Evolutionary conservation across 2,888 invertebrate genomes (phyloP).

Genomic region (Lasius platythorax): DNA sequence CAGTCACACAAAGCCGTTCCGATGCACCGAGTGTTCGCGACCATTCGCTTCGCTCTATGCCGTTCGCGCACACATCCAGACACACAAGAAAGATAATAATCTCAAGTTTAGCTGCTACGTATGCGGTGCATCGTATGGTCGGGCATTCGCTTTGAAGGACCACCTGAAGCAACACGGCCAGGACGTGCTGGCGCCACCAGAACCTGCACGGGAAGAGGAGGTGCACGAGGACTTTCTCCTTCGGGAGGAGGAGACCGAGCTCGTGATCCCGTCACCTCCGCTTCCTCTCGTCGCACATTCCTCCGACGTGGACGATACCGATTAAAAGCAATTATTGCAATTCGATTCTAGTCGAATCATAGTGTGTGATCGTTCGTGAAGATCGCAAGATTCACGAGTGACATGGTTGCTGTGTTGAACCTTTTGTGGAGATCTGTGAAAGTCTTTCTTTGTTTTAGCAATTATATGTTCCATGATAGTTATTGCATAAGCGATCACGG

Average conservation of each 20-base stretch:
- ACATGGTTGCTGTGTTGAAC: not conserved
- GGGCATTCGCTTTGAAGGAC: conserved; percentile 91
- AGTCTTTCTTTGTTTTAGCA: not conserved
- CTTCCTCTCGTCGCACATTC: conserved; percentile 72
- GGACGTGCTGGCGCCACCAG: conserved; percentile 82
- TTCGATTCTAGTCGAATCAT: conserved; percentile 41
- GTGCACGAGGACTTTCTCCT: conserved; percentile 80
- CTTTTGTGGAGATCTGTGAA: not conserved
- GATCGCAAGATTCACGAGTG: not conserved
- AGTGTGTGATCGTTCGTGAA: not conserved
- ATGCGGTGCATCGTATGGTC: conserved; percentile 93
- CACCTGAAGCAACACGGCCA: conserved; percentile 91
- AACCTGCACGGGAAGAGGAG: conserved; percentile 82
- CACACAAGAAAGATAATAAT: conserved; percentile 90
- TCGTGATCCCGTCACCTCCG: conserved; percentile 75
- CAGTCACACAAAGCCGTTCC: conserved; percentile 93
- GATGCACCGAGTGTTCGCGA: conserved; percentile 91
- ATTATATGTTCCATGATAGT: conserved; percentile 1
- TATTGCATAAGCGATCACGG: not conserved
- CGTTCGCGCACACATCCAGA: conserved; percentile 92
- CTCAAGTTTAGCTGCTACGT: conserved; percentile 90
- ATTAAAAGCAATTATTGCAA: conserved; percentile 64
- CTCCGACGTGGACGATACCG: conserved; percentile 77
- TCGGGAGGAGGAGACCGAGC: conserved; percentile 77
- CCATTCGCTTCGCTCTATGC: conserved; percentile 93